A percentile compares a stretch with the other conserved stretches of the same genome.
Evolutionary conservation across 2,888 invertebrate genomes (phyloP).

Genomic region (Graphium colonna): DNA sequence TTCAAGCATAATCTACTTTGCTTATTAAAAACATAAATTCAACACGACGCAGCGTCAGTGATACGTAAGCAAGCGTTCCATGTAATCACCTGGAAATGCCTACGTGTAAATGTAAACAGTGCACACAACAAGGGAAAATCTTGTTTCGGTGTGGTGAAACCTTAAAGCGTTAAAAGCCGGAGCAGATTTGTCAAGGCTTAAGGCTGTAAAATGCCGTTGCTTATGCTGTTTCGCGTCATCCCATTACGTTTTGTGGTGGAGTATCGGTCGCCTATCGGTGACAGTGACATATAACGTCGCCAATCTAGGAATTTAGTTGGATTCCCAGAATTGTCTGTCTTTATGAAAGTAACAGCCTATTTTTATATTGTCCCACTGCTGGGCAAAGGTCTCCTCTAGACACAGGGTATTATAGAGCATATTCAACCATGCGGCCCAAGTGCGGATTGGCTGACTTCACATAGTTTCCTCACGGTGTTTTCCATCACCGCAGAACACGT

Average conservation of each 20-base stretch:
- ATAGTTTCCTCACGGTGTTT: too few species aligned
- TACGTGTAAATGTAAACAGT: slow-evolving; percentile 20
- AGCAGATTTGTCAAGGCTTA: slow-evolving; percentile 18
- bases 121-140: slow-evolving; percentile 21
- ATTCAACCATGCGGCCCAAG: too few species aligned
- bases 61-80: slow-evolving; percentile 17
- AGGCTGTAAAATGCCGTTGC: slow-evolving; percentile 9
- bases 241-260: neutral
- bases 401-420: too few species aligned
- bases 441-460: too few species aligned
- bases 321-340: too few species aligned
- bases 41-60: slow-evolving; percentile 10
- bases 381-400: too few species aligned
- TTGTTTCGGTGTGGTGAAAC: slow-evolving; percentile 19
- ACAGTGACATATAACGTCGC: too few species aligned
- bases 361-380: too few species aligned
- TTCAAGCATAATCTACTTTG: too few species aligned
- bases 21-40: slow-evolving; percentile 14
- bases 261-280: neutral
- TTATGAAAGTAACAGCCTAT: too few species aligned
- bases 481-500: too few species aligned
- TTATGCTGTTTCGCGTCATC: slow-evolving; percentile 11
- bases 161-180: slow-evolving; percentile 19
- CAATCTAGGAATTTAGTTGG: too few species aligned
- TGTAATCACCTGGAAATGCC: slow-evolving; percentile 22